Conservation (phyloP, 2,113 vertebrate genomes). For the Chaenogobius annularis region DNA sequence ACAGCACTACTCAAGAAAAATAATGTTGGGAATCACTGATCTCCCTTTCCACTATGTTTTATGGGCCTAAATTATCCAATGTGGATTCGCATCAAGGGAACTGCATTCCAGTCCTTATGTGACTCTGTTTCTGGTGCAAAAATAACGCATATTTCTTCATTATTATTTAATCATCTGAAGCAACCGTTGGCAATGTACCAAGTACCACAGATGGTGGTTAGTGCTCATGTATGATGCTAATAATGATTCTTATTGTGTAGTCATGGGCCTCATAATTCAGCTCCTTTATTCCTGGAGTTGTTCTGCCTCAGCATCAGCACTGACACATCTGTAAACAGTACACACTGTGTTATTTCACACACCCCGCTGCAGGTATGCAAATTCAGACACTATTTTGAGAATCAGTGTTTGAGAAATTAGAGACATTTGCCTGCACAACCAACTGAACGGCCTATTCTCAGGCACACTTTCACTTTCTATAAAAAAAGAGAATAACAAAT, state of each 20-base stretch:
- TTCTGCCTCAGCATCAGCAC: constrained; percentile 35
- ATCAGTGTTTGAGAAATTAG: constrained; percentile 48
- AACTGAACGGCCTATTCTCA: constrained; percentile 6
- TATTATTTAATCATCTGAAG: background rate
- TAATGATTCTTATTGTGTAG: background rate
- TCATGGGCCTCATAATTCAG: background rate
- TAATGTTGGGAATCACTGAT: too few species aligned
- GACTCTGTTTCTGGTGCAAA: background rate
- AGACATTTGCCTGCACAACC: constrained; percentile 41
- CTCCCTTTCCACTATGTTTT: too few species aligned
- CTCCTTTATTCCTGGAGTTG: constrained; percentile 23
- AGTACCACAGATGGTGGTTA: background rate
- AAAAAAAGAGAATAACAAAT: background rate
- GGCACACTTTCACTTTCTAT: background rate
- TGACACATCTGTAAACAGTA: constrained; percentile 46
- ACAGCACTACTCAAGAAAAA: too few species aligned
- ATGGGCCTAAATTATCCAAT: background rate
- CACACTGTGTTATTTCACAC: constrained; percentile 56
- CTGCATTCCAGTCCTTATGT: background rate
- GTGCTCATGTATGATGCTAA: background rate
- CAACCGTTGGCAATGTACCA: background rate
- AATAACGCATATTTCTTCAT: background rate
- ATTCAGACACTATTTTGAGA: constrained; percentile 60
- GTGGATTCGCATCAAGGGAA: background rate
- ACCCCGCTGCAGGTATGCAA: constrained; percentile 61